Evolutionary conservation across 2,797 vertebrate species (phyloP).

Genomic region (Acanthornis magna): DNA sequence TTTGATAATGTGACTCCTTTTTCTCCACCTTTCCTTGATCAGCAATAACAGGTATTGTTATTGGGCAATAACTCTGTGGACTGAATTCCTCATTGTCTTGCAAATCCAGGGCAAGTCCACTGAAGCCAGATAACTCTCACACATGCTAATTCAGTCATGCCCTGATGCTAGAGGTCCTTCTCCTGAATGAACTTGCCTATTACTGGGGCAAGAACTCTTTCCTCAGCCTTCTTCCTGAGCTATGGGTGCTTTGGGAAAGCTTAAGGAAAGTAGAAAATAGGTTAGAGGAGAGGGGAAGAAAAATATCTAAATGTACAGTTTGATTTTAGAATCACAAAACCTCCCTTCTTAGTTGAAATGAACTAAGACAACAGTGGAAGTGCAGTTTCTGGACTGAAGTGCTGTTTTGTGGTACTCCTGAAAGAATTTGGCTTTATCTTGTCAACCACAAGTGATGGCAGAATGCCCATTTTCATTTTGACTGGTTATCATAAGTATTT

Average conservation of each 20-base stretch:
- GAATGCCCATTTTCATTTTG: slow-evolving; percentile 13
- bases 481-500: neutral
- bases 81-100: neutral
- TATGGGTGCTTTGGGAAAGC: neutral
- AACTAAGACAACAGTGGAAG: neutral
- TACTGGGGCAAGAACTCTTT: neutral
- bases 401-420: neutral
- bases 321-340: neutral
- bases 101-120: neutral
- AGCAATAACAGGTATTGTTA: neutral
- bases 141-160: neutral
- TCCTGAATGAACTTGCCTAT: neutral
- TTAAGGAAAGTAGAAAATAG: slow-evolving; percentile 4
- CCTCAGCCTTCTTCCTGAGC: neutral
- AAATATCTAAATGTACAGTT: neutral
- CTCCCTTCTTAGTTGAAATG: neutral
- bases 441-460: neutral
- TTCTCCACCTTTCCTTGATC: neutral
- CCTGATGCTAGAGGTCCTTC: neutral
- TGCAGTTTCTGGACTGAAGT: neutral
- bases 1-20: neutral
- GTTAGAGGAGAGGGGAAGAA: neutral
- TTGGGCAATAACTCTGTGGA: too few relatives aligned
- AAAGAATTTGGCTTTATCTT: slow-evolving; percentile 6
- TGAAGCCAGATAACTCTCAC: neutral